Evolutionary conservation across 2,797 vertebrate genomes (phyloP).

Genomic region (Glyptemys insculpta): DNA sequence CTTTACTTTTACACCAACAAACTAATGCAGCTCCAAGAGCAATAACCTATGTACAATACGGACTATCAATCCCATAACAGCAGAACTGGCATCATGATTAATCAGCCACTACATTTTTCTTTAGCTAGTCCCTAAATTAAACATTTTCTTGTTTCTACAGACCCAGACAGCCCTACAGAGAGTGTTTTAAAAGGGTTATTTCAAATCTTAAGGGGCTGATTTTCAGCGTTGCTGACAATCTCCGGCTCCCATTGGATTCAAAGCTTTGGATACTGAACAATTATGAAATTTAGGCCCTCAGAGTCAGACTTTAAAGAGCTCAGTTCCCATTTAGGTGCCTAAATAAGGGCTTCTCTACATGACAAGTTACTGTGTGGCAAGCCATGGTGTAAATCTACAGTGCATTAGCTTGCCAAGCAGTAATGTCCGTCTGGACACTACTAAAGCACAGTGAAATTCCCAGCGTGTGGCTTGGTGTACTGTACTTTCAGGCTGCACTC

Average conservation of each 20-base stretch:
- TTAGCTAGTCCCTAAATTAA: constrained; percentile 31
- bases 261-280: neutral
- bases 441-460: neutral
- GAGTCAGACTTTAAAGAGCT: rapidly evolving
- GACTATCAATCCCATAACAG: constrained; percentile 46
- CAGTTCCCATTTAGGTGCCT: rapidly evolving
- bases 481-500: neutral
- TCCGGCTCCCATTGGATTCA: neutral
- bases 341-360: neutral
- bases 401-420: neutral
- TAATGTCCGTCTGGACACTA: neutral
- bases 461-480: neutral
- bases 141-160: neutral
- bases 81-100: constrained; percentile 10
- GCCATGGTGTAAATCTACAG: neutral
- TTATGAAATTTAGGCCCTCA: neutral
- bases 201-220: neutral
- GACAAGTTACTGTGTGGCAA: neutral
- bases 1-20: constrained; percentile 38
- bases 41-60: neutral
- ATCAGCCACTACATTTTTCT: constrained; percentile 44
- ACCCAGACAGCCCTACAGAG: neutral
- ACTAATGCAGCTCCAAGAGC: neutral
- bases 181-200: constrained; percentile 17
- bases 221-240: neutral